phyloP scores from a whole-genome alignment of 2,797 vertebrate genomes.

The Sebastes wilsoni region DNA sequence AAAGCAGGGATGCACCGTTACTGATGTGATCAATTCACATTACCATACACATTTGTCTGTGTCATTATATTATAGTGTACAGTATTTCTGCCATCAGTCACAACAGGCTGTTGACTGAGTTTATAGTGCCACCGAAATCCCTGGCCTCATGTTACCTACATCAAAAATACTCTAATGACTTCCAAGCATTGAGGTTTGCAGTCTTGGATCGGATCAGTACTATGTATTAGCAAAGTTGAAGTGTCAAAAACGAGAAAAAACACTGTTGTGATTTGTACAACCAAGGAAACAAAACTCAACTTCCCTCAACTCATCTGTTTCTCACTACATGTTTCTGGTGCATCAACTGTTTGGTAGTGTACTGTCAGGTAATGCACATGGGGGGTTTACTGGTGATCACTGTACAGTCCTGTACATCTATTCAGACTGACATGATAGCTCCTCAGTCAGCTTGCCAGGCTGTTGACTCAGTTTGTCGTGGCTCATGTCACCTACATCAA shows the following conservation, averaged over 20 bases:
- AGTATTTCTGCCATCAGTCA: not conserved
- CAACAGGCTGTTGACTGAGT: not conserved
- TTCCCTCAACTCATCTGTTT: not conserved
- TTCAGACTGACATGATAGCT: not conserved
- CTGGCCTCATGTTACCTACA: not conserved
- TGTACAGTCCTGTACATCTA: not conserved
- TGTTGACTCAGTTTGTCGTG: not conserved
- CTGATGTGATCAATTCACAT: not conserved
- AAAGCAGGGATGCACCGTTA: not conserved
- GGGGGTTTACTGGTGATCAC: not conserved
- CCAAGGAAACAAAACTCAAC: not conserved
- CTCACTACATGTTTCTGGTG: not conserved
- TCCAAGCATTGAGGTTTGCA: not conserved
- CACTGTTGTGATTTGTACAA: not conserved
- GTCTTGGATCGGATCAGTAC: rapidly evolving
- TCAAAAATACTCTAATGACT: not conserved
- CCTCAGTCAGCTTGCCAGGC: too few relatives aligned
- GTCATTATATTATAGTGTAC: not conserved
- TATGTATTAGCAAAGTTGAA: not conserved
- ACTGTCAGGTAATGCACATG: not conserved
- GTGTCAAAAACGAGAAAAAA: not conserved
- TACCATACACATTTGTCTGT: not conserved
- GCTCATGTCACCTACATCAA: not conserved
- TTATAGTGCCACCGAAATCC: not conserved
- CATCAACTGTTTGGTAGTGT: not conserved